Conservation (phyloP, 2,113 vertebrate genomes). For the Holacanthus passer region DNA sequence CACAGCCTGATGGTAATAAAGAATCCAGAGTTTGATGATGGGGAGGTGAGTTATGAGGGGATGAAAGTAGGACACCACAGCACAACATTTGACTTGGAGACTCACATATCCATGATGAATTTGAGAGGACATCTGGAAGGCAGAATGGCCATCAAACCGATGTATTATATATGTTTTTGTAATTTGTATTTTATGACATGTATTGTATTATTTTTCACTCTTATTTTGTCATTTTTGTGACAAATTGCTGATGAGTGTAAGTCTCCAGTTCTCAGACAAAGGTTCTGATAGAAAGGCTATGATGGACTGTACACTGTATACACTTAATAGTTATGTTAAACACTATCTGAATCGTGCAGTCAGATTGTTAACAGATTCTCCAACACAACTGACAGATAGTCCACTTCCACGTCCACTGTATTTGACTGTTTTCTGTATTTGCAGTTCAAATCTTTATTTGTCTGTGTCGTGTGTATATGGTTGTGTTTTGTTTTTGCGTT, state of each 20-base stretch:
- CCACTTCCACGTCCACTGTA: too few species aligned
- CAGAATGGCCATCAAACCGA: neutral
- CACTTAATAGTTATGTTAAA: too few species aligned
- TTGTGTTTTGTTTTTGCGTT: too few species aligned
- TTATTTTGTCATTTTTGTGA: neutral
- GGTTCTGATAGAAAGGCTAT: neutral
- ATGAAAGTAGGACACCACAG: constrained; percentile 35
- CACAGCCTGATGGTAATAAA: constrained; percentile 72
- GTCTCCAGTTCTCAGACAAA: constrained; percentile 22
- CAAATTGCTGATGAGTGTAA: neutral
- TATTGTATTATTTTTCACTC: neutral
- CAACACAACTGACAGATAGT: too few species aligned
- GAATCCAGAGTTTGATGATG: constrained; percentile 65
- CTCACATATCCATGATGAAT: constrained; percentile 6
- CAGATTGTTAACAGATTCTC: too few species aligned
- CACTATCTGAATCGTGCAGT: too few species aligned
- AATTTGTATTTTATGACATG: too few species aligned
- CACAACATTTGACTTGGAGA: constrained; percentile 36
- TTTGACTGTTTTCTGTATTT: too few species aligned
- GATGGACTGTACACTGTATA: too few species aligned
- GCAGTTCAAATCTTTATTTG: too few species aligned
- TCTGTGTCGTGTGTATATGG: neutral
- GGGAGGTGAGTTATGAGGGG: constrained; percentile 50
- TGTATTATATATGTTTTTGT: constrained; percentile 12
- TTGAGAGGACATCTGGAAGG: constrained; percentile 6